A percentile compares a stretch with the other conserved stretches of the same genome.
Conservation (phyloP, 2,797 vertebrate species). For the Tenualosa ilisha region DNA sequence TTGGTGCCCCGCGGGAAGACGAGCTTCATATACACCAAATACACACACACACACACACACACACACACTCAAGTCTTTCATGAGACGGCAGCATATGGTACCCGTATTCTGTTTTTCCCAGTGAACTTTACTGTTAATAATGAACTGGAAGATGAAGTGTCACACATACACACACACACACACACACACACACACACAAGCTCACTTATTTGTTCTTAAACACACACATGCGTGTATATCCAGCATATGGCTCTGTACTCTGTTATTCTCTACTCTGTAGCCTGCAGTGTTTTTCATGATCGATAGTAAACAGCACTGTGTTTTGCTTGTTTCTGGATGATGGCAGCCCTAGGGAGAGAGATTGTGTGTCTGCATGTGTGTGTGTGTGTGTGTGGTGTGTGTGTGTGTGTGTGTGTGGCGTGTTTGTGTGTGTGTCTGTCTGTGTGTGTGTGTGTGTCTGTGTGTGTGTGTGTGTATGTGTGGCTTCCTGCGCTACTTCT, state of each 20-base stretch:
- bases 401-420: neutral
- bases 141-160: neutral
- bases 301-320: neutral
- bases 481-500: no score
- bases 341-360: neutral
- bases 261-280: neutral
- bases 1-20: neutral
- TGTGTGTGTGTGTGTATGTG: neutral
- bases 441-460: neutral
- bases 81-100: no score
- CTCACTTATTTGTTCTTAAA: neutral
- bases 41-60: no score
- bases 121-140: no score
- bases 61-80: no score
- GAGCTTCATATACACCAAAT: no score
- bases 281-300: neutral
- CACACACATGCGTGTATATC: neutral
- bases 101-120: no score
- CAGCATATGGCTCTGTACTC: neutral
- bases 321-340: neutral
- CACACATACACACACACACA: no score
- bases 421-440: neutral
- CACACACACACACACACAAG: no score
- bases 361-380: neutral
- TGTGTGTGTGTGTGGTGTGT: neutral